Evolutionary conservation across 2,888 invertebrate genomes (phyloP), one percentile per base, ranked within the genome.

Genomic region (Drosophila antonietae): DNA sequence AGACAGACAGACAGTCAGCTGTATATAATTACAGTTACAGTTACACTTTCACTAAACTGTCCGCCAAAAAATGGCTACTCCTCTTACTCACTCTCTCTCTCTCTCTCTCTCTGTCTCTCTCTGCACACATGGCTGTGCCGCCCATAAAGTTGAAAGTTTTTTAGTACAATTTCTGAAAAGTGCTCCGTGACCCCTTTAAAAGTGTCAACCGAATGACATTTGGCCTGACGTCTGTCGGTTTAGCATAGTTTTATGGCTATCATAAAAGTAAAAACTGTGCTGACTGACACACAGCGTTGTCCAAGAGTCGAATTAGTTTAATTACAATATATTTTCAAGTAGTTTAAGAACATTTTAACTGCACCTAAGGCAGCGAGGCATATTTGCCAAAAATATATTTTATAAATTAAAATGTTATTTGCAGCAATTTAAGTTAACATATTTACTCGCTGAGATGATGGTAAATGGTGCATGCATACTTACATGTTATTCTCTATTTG

Each of bases 11-110:
- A 23, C 74, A 62, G 60, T 33, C 70, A 71, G 61, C 83, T 88
- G 87, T 83, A 81, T 88, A 88, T 90, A 86, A 86, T 90, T 86
- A 86, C 89, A 86, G 87, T 86, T 78, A 75, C 83, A 88, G 88
- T 85, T 90, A 90, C 87, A 90, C 90, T 87, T 87, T 90, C 87
- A 89, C 90, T 90, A 64, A 75, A 73, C 69, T 77, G 77, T 56
- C 55, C 55, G 68, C 55, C 73, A 73, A 65, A 74, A 57, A 70
- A 68, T 35, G 12, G 12, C 33, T 14, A 6, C n/a, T 33, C 33
- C 51, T n/a, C 49, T 18, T 10, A 5, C 49, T 39, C 14, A 18
- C 18, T 23, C 20, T 33, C 23, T 47, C n/a, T 4, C 46, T 23
- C 46, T 20, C 28, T 31, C 23, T 65, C 28, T n/a, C 5, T 15